A percentile compares a stretch with the other conserved stretches of the same genome.
These are phyloP conservation scores for Diglossa cyanea DNA, from an alignment of 2,797 vertebrate genomes.

Conservation along the genomic window DNA sequence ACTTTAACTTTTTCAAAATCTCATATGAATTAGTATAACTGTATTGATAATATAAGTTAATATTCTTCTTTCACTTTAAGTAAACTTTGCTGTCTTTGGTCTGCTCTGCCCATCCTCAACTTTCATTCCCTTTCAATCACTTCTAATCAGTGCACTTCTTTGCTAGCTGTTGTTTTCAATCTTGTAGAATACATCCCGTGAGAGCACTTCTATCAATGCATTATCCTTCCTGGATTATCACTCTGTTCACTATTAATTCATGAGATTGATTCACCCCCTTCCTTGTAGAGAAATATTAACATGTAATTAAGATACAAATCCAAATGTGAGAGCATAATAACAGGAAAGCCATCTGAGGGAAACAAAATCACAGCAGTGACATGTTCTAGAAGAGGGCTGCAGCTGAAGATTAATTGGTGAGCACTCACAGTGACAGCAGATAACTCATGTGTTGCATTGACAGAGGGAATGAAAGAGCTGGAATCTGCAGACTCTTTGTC, in stretches of 20 bases:
- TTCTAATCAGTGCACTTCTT: constrained; percentile 20
- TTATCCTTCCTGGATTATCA: constrained; percentile 55
- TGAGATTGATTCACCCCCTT: constrained; percentile 16
- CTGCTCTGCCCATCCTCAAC: background rate
- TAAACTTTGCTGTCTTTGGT: background rate
- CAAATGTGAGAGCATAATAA: constrained; percentile 41
- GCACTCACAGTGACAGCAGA: constrained; percentile 28
- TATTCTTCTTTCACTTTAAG: background rate
- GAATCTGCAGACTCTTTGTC: constrained; percentile 1
- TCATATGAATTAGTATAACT: background rate
- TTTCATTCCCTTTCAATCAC: background rate
- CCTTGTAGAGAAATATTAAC: constrained; percentile 31
- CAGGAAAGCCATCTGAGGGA: constrained; percentile 27
- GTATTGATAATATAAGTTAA: background rate
- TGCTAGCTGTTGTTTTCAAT: constrained; percentile 37
- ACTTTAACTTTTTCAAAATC: background rate
- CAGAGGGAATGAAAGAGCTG: constrained; percentile 2
- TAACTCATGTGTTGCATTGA: constrained; percentile 4
- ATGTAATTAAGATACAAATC: constrained; percentile 46
- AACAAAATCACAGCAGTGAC: constrained; percentile 28
- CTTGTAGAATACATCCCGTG: constrained; percentile 19
- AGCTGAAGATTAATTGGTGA: constrained; percentile 55
- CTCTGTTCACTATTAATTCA: constrained; percentile 38
- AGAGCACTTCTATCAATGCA: constrained; percentile 25
- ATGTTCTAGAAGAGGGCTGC: constrained; percentile 23